A percentile compares a stretch with the other conserved stretches of the same genome.
phyloP scores from a whole-genome alignment of 2,113 vertebrate species.

The Gallinago paraguaiae region DNA sequence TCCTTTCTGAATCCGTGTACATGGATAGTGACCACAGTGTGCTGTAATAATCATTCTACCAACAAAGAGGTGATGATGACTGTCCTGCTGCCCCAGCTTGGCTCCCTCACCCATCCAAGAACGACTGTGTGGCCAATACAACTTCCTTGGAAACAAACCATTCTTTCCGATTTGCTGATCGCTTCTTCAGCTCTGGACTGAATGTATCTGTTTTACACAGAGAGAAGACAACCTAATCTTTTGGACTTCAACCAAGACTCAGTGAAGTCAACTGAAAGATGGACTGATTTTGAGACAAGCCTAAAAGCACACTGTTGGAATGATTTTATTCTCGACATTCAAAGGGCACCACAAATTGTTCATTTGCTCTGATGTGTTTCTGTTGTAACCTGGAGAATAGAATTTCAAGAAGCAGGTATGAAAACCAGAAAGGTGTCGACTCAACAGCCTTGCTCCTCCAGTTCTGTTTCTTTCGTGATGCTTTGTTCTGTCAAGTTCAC shows the following conservation, averaged over 20 bases:
- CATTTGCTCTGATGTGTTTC: neutral
- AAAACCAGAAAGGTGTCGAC: neutral
- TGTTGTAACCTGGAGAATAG: neutral
- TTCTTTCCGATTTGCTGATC: neutral
- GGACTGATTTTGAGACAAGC: neutral
- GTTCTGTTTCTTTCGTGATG: neutral
- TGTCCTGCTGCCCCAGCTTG: neutral
- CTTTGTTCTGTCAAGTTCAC: neutral
- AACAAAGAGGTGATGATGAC: neutral
- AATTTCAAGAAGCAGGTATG: neutral
- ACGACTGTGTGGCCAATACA: neutral
- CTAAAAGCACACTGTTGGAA: neutral
- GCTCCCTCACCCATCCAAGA: neutral
- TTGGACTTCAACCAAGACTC: neutral
- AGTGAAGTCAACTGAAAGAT: neutral
- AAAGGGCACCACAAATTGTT: neutral
- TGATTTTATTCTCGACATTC: neutral
- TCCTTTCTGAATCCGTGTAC: neutral
- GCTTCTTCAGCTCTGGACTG: neutral
- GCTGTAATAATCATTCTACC: neutral
- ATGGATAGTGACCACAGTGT: neutral
- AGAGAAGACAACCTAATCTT: neutral
- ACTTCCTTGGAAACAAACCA: neutral
- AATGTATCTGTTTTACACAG: neutral
- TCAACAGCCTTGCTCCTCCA: neutral